Conservation (phyloP, 2,888 invertebrate genomes). For the Idaea dimidiata region DNA sequence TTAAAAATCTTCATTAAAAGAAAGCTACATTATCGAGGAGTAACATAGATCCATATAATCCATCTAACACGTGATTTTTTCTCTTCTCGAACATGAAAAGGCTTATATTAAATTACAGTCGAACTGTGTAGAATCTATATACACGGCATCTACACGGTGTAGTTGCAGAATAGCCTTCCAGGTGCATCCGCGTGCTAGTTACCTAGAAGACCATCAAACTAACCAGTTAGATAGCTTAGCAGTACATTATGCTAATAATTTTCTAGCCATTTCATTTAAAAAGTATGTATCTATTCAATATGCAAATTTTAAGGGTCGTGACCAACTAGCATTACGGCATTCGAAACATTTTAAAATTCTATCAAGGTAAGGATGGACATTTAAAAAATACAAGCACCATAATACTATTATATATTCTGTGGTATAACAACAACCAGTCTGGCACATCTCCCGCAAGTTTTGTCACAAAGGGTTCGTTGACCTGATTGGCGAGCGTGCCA, state of each 20-base stretch:
- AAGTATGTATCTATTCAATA: background rate
- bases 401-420: too few species aligned
- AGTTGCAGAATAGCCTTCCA: too few species aligned
- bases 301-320: background rate
- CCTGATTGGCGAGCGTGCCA: slow-evolving; percentile 73
- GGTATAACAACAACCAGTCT: slow-evolving; percentile 41
- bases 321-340: slow-evolving; percentile 10
- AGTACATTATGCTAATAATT: background rate
- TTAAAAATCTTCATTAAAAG: too few species aligned
- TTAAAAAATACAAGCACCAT: slow-evolving; percentile 39
- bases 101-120: too few species aligned
- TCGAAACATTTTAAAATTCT: slow-evolving; percentile 34
- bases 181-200: background rate
- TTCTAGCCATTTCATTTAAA: background rate
- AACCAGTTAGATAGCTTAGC: background rate
- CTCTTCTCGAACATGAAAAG: too few species aligned
- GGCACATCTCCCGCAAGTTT: slow-evolving; percentile 72
- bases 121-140: too few species aligned
- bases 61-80: too few species aligned
- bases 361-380: slow-evolving; percentile 43
- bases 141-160: too few species aligned
- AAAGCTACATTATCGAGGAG: too few species aligned
- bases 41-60: too few species aligned
- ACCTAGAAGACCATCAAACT: background rate
- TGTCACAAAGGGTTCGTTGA: slow-evolving; percentile 75